Percentiles rank a stretch among this genome's conserved stretches.
Evolutionary conservation across 2,797 vertebrate species (phyloP).

Genomic region (Masticophis lateralis): DNA sequence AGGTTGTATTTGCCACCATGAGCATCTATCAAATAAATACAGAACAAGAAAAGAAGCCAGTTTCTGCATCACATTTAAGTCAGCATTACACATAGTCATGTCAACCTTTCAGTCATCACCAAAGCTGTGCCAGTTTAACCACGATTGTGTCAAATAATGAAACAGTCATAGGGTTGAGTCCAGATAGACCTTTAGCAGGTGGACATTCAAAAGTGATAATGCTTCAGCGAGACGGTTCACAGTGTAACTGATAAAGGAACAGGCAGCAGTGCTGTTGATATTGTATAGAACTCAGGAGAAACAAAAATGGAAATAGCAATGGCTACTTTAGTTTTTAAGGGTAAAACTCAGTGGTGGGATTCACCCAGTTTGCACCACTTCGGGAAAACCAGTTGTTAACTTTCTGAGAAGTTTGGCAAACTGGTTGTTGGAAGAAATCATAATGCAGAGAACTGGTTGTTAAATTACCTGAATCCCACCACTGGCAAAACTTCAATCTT

Average conservation of each 20-base stretch:
- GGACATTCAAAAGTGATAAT: background rate
- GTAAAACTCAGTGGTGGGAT: background rate
- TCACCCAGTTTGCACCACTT: too few relatives aligned
- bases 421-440: too few relatives aligned
- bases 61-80: background rate
- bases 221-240: too few relatives aligned
- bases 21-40: background rate
- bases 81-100: background rate
- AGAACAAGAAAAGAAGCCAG: background rate
- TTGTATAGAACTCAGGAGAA: background rate
- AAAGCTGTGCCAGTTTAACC: background rate
- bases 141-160: background rate
- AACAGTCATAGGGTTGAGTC: background rate
- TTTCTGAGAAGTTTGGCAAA: too few relatives aligned
- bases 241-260: background rate
- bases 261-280: background rate
- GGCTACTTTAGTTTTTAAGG: background rate
- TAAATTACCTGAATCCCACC: too few relatives aligned
- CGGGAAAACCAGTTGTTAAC: too few relatives aligned
- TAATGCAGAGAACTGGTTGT: too few relatives aligned
- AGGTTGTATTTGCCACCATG: background rate
- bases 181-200: too few relatives aligned
- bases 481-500: background rate
- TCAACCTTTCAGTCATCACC: background rate
- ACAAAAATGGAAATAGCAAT: background rate